Conservation (phyloP, 92 coral and sea anemone species). For the Siderastrea siderea region DNA sequence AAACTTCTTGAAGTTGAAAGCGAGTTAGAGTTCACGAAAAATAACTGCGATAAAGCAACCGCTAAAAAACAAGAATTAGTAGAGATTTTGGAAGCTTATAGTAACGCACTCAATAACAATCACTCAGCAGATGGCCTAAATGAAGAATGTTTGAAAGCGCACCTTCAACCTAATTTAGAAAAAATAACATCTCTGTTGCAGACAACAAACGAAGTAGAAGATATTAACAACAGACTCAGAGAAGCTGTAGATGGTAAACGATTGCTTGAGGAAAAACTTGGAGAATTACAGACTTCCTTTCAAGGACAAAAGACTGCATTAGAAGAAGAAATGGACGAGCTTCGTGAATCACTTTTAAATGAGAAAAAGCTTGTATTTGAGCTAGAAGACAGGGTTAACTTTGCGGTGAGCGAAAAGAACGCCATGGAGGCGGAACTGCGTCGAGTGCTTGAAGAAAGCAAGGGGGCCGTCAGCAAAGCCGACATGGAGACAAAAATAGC, state of each 20-base stretch:
- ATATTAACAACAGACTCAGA: neutral
- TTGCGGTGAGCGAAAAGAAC: neutral
- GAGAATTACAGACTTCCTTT: neutral
- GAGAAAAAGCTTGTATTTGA: conserved; percentile 36
- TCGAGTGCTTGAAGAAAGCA: conserved; percentile 14
- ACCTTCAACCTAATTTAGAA: neutral
- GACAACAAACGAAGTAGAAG: conserved; percentile 10
- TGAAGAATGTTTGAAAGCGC: neutral
- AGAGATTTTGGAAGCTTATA: conserved; percentile 4
- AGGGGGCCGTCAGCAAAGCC: neutral
- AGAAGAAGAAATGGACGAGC: conserved; percentile 30
- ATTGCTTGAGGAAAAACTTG: conserved; percentile 14
- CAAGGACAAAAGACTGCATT: conserved; percentile 2
- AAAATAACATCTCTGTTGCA: neutral
- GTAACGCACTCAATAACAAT: neutral
- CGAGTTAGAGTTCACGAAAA: conserved; percentile 33
- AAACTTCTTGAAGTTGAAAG: conserved; percentile 23
- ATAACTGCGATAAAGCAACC: conserved; percentile 7
- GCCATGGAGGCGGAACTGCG: conserved; percentile 36
- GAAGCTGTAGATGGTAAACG: conserved; percentile 1
- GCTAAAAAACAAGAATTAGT: conserved; percentile 12
- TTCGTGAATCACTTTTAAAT: conserved; percentile 13
- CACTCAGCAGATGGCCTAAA: neutral
- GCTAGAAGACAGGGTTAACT: conserved; percentile 12
- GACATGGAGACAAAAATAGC: neutral